Conservation (phyloP, 2,797 vertebrate genomes). For the Helostoma temminkii region DNA sequence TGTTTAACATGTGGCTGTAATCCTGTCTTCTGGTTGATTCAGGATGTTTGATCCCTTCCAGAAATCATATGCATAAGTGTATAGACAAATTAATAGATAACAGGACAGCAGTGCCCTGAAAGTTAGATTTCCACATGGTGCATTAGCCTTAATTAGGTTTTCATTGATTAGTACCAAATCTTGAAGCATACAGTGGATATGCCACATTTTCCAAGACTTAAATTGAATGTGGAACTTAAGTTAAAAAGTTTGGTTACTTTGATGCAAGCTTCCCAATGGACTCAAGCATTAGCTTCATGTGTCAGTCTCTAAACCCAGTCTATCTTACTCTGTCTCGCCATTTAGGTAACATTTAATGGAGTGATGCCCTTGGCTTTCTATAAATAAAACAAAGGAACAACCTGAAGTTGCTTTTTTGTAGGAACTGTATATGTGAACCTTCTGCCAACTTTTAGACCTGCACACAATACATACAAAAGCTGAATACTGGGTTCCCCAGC, state of each 20-base stretch:
- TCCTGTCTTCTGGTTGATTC: constrained; percentile 59
- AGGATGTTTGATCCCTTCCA: constrained; percentile 65
- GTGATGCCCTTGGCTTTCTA: too few relatives aligned
- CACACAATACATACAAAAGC: too few relatives aligned
- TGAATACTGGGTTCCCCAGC: too few relatives aligned
- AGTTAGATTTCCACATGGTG: constrained; percentile 45
- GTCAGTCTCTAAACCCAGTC: constrained; percentile 18
- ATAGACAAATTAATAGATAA: constrained; percentile 60
- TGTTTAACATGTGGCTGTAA: constrained; percentile 53
- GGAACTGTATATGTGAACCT: too few relatives aligned
- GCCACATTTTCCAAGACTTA: constrained; percentile 39
- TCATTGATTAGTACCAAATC: constrained; percentile 68
- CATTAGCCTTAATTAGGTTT: constrained; percentile 55
- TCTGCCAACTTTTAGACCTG: too few relatives aligned
- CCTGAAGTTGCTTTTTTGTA: too few relatives aligned
- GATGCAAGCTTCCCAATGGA: constrained; percentile 35
- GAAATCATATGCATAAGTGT: constrained; percentile 57
- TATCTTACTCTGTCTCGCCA: too few relatives aligned
- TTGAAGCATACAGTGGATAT: constrained; percentile 59
- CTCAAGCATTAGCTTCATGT: constrained; percentile 28
- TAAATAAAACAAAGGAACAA: too few relatives aligned
- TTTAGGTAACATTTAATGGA: too few relatives aligned
- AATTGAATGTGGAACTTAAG: constrained; percentile 48
- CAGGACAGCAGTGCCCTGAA: constrained; percentile 35
- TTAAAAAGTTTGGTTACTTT: constrained; percentile 53